Base-by-base conservation (phyloP, 53 echinoderm and acorn worm genomes). In the Antedon mediterranea region DNA sequence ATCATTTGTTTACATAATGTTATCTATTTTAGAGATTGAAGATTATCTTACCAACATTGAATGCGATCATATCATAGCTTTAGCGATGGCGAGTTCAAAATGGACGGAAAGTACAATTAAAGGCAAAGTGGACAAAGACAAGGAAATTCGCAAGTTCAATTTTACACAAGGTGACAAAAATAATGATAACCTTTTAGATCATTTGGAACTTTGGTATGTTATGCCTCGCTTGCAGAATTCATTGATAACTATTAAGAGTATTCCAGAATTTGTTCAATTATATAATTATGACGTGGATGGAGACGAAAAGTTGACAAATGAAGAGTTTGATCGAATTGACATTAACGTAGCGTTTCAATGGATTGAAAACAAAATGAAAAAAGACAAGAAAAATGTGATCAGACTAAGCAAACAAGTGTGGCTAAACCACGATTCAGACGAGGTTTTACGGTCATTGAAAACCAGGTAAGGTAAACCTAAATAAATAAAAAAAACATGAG, bases 401-500 rank as follows among this genome's bases (percentile, higher is more conserved):
- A 74, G 93, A 33, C 86, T 86, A 74, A 93, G 93, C 81, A 88
- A 87, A n/a, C 93, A 93, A 75, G 79, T 89, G 9, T 90, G 93
- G 93, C 85, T 93, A 31, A 85, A 87, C 42, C 87, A 93, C 72
- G 81, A 81, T 34, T 78, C 90, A 4, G 89, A 93, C 77, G 76
- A 81, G 4, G 78, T 85, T 18, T 44, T 93, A 0, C 33, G 74
- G 34, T 72, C 80, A 31, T 80, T 93, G 4, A 87, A 89, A 43
- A 83, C 78, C 30, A 87, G 92, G 92, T 91, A 44, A 32, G 70
- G n/a, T n/a, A n/a, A n/a, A n/a, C n/a, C n/a, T n/a, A n/a, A n/a
- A n/a, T n/a, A n/a, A n/a, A n/a, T n/a, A n/a, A n/a, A n/a, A n/a
- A n/a, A n/a, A n/a, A n/a, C n/a, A n/a, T n/a, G n/a, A n/a, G n/a